Conservation (phyloP, 2,797 vertebrate species). For the Danio aesculapii region DNA sequence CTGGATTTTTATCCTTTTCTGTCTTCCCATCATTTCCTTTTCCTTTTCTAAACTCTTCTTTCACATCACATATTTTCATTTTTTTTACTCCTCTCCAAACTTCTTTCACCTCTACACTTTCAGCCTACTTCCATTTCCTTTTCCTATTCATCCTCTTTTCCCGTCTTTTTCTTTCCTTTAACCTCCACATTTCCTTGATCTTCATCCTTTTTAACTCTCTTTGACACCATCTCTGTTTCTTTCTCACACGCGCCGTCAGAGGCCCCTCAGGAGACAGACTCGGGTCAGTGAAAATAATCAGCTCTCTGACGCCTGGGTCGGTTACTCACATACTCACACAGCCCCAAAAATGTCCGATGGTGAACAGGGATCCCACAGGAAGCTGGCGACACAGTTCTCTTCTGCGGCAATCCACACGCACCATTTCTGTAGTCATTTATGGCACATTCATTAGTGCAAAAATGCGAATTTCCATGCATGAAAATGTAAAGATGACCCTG, state of each 20-base stretch:
- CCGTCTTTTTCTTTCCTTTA: conserved; percentile 18
- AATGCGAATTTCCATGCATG: conserved; percentile 15
- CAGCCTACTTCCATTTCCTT: background rate
- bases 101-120: background rate
- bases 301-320: conserved; percentile 81
- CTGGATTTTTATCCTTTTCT: background rate
- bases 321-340: conserved; percentile 68
- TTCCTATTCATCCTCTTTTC: background rate
- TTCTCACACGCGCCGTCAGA: conserved; percentile 46
- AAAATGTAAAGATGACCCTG: conserved; percentile 12
- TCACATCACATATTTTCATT: too few species aligned
- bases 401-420: conserved; percentile 61
- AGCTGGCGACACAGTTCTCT: conserved; percentile 73
- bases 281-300: conserved; percentile 84
- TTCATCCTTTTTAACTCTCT: background rate
- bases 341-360: conserved; percentile 65
- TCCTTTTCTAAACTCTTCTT: too few species aligned
- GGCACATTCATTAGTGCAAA: conserved; percentile 8
- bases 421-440: conserved; percentile 13
- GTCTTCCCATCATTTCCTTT: too few species aligned
- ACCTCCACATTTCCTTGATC: conserved; percentile 10
- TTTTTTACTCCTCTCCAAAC: too few species aligned
- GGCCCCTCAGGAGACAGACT: conserved; percentile 79
- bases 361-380: conserved; percentile 84
- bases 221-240: conserved; percentile 12